phyloP scores from a whole-genome alignment of 2,797 vertebrate genomes.

The Periophthalmus magnuspinnatus region DNA sequence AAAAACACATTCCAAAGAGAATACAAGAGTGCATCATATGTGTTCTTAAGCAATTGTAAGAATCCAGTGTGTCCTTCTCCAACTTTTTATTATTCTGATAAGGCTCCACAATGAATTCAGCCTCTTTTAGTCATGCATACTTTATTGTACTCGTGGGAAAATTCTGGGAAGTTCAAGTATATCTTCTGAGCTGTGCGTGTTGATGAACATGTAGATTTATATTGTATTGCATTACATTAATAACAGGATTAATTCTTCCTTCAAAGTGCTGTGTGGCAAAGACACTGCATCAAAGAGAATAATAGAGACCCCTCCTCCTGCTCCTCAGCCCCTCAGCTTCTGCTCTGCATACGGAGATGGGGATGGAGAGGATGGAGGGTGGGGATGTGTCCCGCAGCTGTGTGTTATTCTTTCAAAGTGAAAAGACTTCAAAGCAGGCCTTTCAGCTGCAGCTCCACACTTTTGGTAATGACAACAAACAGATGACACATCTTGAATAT shows the following conservation, averaged over 20 bases:
- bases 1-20: no score
- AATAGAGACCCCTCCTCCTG: background rate
- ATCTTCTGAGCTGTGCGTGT: background rate
- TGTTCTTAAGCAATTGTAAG: no score
- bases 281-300: background rate
- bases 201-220: background rate
- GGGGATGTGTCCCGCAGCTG: background rate
- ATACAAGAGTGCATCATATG: no score
- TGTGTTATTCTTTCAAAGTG: slow-evolving; percentile 1
- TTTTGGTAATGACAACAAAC: background rate
- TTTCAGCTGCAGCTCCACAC: background rate
- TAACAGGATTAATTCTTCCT: background rate
- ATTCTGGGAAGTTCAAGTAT: background rate
- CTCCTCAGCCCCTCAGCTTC: background rate
- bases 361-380: no score
- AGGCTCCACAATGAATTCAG: no score
- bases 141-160: no score
- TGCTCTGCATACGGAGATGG: background rate
- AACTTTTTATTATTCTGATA: no score
- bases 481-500: no score
- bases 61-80: no score
- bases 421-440: background rate
- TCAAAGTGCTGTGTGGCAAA: background rate
- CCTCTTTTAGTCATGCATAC: no score
- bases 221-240: background rate